Evolutionary conservation across 2,113 vertebrate species (phyloP).

Genomic region (Macquaria ambigua): DNA sequence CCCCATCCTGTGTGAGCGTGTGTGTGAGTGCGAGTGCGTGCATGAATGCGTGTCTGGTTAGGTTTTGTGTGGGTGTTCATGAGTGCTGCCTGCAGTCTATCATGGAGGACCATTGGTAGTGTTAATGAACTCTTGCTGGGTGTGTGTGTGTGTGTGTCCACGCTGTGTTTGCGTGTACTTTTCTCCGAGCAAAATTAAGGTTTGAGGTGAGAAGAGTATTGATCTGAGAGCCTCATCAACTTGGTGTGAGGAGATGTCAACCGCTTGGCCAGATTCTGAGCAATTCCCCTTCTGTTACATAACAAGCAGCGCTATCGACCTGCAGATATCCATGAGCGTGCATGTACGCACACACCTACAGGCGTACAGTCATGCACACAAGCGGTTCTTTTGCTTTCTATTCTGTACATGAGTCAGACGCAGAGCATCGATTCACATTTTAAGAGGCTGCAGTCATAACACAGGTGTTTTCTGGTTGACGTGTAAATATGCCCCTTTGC

Average conservation of each 20-base stretch:
- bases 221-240: constrained; percentile 77
- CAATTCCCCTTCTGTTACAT: constrained; percentile 61
- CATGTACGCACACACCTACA: constrained; percentile 16
- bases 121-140: constrained; percentile 73
- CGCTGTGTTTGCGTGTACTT: constrained; percentile 34
- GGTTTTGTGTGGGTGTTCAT: constrained; percentile 65
- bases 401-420: constrained; percentile 48
- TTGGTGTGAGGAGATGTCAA: constrained; percentile 69
- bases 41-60: constrained; percentile 45
- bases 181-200: constrained; percentile 61
- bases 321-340: constrained; percentile 31
- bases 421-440: constrained; percentile 59
- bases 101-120: constrained; percentile 66
- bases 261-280: constrained; percentile 57
- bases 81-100: constrained; percentile 71
- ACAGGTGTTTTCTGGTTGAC: constrained; percentile 58
- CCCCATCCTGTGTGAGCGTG: constrained; percentile 38
- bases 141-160: constrained; percentile 27
- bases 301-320: constrained; percentile 64
- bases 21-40: constrained; percentile 4
- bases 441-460: constrained; percentile 64
- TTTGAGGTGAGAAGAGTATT: constrained; percentile 73
- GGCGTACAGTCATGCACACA: constrained; percentile 23
- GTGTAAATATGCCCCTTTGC: constrained; percentile 45
- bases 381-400: constrained; percentile 36